These are phyloP conservation scores for Lumbricus terrestris DNA, from an alignment of 2,888 invertebrate genomes.

Conservation along the genomic window DNA sequence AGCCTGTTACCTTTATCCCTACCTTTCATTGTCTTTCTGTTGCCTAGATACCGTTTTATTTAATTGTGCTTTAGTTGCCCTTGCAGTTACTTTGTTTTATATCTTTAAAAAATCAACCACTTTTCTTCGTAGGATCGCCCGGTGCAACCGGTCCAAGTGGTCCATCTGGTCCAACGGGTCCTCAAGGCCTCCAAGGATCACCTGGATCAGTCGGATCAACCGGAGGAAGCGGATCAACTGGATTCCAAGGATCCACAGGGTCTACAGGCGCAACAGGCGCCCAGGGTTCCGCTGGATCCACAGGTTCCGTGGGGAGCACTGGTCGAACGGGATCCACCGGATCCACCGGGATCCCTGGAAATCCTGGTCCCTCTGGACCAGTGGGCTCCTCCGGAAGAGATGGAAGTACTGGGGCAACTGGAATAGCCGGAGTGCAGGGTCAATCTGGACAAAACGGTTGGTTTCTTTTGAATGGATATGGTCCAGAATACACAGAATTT, in stretches of 20 bases:
- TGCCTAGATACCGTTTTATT: too few species aligned
- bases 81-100: not conserved
- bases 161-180: slow-evolving; percentile 24
- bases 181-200: slow-evolving; percentile 18
- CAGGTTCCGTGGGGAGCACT: not conserved
- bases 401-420: slow-evolving; percentile 18
- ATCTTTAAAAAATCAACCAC: too few species aligned
- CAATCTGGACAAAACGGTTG: not conserved
- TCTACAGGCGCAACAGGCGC: slow-evolving; percentile 34
- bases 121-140: not conserved
- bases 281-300: slow-evolving; percentile 17
- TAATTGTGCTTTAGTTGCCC: too few species aligned
- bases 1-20: too few species aligned
- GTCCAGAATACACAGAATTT: too few species aligned
- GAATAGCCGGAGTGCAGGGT: slow-evolving; percentile 34
- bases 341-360: slow-evolving; percentile 18
- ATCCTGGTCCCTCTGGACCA: slow-evolving; percentile 27
- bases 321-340: slow-evolving; percentile 23
- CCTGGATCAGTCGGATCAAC: slow-evolving; percentile 30
- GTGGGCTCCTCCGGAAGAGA: not conserved
- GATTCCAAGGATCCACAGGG: slow-evolving; percentile 49
- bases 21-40: too few species aligned
- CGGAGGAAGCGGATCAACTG: slow-evolving; percentile 21
- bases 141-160: slow-evolving; percentile 24
- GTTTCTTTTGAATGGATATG: too few species aligned